phyloP scores from a whole-genome alignment of 2,797 vertebrate species.

The Anguilla obscura region DNA sequence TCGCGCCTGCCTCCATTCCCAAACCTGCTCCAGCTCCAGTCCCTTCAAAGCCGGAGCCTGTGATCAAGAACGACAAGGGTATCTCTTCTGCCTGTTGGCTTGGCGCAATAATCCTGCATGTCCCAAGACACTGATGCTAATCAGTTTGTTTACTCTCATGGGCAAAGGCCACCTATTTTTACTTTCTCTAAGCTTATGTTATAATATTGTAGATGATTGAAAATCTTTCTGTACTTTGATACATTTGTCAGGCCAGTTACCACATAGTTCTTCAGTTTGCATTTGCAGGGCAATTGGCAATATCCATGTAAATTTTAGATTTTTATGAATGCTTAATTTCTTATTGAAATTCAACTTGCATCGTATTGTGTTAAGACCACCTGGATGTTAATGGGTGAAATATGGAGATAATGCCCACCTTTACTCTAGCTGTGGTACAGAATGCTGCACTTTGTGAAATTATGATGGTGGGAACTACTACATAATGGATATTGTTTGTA shows the following conservation, averaged over 20 bases:
- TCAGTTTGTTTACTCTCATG: not conserved
- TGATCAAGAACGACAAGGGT: constrained; percentile 95
- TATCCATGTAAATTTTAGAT: not conserved
- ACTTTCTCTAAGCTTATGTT: not conserved
- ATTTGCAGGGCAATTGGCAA: no score
- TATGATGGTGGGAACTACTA: not conserved
- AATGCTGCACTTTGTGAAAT: not conserved
- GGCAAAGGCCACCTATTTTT: not conserved
- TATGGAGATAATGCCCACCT: not conserved
- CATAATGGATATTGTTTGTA: not conserved
- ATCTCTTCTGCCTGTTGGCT: constrained; percentile 65
- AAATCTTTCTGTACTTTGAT: no score
- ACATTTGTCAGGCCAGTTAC: not conserved
- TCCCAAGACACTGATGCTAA: not conserved
- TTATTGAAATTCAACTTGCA: not conserved
- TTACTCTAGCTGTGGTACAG: not conserved
- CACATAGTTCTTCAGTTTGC: not conserved
- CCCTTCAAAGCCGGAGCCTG: constrained; percentile 75
- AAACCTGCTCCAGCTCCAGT: constrained; percentile 62
- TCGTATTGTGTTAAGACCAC: not conserved
- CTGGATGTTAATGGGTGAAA: not conserved
- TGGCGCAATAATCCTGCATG: constrained; percentile 30
- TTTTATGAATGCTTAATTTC: not conserved
- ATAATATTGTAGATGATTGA: not conserved
- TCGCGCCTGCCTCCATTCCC: constrained; percentile 42